Percentiles rank a stretch among this genome's conserved stretches.
Evolutionary conservation across 37 sponge, comb jelly and placozoan genomes (phyloP).

Genomic region (Eunapius fragilis): DNA sequence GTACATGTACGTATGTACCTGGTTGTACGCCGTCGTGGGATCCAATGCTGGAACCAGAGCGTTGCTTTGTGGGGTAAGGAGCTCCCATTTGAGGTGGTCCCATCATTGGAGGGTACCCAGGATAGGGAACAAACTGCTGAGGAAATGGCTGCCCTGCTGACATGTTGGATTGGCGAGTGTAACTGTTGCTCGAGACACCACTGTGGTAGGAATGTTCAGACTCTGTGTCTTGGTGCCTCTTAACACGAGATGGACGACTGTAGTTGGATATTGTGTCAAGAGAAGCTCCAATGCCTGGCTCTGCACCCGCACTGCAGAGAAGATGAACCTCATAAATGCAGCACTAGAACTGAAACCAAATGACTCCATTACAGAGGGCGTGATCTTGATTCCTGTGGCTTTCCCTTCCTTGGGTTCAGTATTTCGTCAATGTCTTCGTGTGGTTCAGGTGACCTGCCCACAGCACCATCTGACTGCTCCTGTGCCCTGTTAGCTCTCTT

Average conservation of each 20-base stretch:
- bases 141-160: not conserved
- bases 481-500: not conserved
- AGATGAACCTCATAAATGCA: not conserved
- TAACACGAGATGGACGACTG: constrained; percentile 57
- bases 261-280: constrained; percentile 45
- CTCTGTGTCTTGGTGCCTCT: constrained; percentile 44
- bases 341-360: not conserved
- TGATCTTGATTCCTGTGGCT: not conserved
- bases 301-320: not conserved
- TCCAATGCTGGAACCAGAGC: not conserved
- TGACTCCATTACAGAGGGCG: not conserved
- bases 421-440: not conserved
- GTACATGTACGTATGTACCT: no score
- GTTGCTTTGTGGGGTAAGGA: not conserved
- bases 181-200: not conserved
- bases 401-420: not conserved
- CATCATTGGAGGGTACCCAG: not conserved
- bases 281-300: not conserved
- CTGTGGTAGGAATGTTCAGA: constrained; percentile 30
- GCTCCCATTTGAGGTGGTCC: constrained; percentile 7
- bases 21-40: constrained; percentile 3
- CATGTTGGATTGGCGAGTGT: not conserved
- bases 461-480: not conserved
- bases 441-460: not conserved
- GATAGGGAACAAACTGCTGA: not conserved